Conservation (phyloP, 2,797 vertebrate species). For the Tragelaphus oryx region DNA sequence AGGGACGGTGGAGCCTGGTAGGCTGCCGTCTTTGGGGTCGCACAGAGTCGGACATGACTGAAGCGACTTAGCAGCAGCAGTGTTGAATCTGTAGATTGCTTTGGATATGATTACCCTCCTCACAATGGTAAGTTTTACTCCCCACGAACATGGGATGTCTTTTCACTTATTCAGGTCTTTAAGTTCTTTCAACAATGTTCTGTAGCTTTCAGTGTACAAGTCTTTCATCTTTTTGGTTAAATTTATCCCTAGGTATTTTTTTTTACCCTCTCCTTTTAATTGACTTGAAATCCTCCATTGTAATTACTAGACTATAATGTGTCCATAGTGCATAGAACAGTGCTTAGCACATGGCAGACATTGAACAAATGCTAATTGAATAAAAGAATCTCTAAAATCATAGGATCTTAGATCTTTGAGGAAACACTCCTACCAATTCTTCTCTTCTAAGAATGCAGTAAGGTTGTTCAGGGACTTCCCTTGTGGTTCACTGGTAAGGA, state of each 20-base stretch:
- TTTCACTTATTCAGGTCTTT: neutral
- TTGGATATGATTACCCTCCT: neutral
- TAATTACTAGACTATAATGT: neutral
- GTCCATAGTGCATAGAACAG: neutral
- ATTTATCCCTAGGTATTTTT: neutral
- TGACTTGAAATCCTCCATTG: neutral
- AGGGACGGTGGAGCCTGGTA: too few relatives aligned
- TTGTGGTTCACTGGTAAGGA: neutral
- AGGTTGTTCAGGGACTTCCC: neutral
- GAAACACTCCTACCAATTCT: neutral
- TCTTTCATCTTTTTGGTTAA: neutral
- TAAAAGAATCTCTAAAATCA: neutral
- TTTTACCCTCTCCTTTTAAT: neutral
- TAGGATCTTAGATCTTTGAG: neutral
- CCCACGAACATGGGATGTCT: neutral
- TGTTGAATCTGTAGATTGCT: neutral
- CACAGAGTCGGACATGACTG: too few relatives aligned
- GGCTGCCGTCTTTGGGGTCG: too few relatives aligned
- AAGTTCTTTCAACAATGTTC: slow-evolving; percentile 6
- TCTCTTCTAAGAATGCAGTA: neutral
- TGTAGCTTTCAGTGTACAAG: neutral
- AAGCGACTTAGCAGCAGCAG: too few relatives aligned
- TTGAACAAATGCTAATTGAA: neutral
- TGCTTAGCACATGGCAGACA: neutral
- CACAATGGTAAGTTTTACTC: neutral